Evolutionary conservation across 2,888 invertebrate species (phyloP), one percentile per base, ranked within the genome.

Genomic region (Cheiracanthium punctorium): DNA sequence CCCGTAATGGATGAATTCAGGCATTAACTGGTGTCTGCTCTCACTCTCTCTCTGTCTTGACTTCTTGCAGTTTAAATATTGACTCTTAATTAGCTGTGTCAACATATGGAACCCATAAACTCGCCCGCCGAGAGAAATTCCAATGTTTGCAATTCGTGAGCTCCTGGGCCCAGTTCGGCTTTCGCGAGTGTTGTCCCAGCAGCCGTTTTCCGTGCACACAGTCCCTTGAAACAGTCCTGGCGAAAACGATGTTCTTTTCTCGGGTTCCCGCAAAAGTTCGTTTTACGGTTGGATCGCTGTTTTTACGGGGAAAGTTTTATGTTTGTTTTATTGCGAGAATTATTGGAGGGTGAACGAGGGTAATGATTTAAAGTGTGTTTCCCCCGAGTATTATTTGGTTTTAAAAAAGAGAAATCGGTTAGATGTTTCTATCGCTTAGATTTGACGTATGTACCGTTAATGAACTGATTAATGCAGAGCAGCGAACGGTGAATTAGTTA

Each of bases 51-150:
- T 43, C 20, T 17, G 69, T 69, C 67, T 33, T 69, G n/a, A 32
- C 32, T 20, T 69, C 33, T 77, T 48, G 37, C 37, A 74, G 67
- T 73, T 75, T 84, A 79, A 84, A 84, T 84, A 84, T 84, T 84
- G 84, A 84, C 84, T 37, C 84, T 84, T 84, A 84, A 84, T 84
- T 84, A 79, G 24, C 73, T 73, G 73, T 79, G 84, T 79, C 79
- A 84, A 84, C 84, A 73, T 37, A 58, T 70, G 43, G 24, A 30
- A 33, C n/a, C 43, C 76, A 76, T 82, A 77, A 82, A 77, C 76
- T 72, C 72, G 37, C 41, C 65, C 48, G 28, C 48, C 17, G 48
- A 67, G 77, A 72, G 70, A 33, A n/a, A 75, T 75, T 76, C 82
- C 58, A n/a, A 32, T 84, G 72, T 84, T 84, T 84, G 84, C 84